phyloP scores from a whole-genome alignment of 2,113 vertebrate species.

The Piaya cayana region DNA sequence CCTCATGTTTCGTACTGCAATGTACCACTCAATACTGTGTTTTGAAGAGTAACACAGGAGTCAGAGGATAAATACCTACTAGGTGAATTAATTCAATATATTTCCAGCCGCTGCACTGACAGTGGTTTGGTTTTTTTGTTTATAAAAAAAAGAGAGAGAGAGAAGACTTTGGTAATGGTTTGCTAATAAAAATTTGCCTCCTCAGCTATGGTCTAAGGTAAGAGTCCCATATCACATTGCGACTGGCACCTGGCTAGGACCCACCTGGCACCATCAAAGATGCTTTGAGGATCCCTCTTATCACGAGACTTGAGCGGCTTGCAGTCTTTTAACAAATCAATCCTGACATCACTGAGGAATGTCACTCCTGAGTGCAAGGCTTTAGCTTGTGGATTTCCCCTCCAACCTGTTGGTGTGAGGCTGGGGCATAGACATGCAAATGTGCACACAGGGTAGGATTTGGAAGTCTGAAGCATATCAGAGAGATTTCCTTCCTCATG shows the following conservation, averaged over 20 bases:
- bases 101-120: background rate
- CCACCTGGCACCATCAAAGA: background rate
- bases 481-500: background rate
- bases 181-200: background rate
- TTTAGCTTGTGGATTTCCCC: background rate
- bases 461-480: background rate
- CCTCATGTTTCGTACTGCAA: background rate
- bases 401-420: fast-evolving
- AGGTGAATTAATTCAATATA: background rate
- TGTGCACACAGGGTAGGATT: background rate
- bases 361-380: background rate
- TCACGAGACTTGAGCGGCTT: background rate
- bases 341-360: background rate
- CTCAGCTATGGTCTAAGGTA: background rate
- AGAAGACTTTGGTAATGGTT: background rate
- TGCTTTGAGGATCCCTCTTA: background rate
- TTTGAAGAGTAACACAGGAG: background rate
- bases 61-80: background rate
- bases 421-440: background rate
- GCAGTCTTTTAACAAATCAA: fast-evolving
- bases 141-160: background rate
- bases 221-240: fast-evolving
- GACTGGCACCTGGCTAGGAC: background rate
- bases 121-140: background rate
- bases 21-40: background rate